These are phyloP conservation scores for Sporophila hypoxantha DNA, from an alignment of 2,113 vertebrate species.

Conservation along the genomic window DNA sequence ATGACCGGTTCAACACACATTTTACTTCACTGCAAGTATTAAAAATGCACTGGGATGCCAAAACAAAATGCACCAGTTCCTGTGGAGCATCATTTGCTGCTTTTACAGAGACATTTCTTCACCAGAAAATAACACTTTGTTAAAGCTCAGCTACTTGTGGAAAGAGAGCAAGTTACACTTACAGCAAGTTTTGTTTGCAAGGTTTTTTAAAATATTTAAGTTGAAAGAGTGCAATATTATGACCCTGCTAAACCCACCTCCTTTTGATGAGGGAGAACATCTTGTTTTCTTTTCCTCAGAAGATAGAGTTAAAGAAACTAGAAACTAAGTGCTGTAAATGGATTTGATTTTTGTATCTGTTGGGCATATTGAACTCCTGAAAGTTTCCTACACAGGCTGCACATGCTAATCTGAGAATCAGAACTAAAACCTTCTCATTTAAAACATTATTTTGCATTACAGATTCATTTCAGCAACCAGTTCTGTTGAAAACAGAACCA, in stretches of 20 bases:
- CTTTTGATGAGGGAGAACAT: background rate
- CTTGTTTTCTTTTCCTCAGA: background rate
- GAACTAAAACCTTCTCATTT: background rate
- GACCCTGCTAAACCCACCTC: background rate
- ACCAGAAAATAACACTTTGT: background rate
- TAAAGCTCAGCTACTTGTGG: background rate
- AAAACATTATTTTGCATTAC: background rate
- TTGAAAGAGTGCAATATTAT: background rate
- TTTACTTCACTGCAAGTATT: background rate
- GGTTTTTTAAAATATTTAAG: background rate
- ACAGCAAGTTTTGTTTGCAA: background rate
- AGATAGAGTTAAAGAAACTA: background rate
- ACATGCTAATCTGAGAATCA: background rate
- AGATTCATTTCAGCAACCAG: background rate
- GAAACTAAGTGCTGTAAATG: background rate
- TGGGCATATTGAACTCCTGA: background rate
- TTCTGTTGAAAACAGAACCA: background rate
- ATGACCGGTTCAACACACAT: background rate
- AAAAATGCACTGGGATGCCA: background rate
- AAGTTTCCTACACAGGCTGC: background rate
- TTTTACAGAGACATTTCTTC: background rate
- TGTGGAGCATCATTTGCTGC: background rate
- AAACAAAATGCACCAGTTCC: background rate
- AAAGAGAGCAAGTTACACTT: background rate
- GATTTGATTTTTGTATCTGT: background rate